Percentiles rank a stretch among this genome's conserved stretches.
phyloP scores from a whole-genome alignment of 2,113 vertebrate species.

The Leiothrix lutea region DNA sequence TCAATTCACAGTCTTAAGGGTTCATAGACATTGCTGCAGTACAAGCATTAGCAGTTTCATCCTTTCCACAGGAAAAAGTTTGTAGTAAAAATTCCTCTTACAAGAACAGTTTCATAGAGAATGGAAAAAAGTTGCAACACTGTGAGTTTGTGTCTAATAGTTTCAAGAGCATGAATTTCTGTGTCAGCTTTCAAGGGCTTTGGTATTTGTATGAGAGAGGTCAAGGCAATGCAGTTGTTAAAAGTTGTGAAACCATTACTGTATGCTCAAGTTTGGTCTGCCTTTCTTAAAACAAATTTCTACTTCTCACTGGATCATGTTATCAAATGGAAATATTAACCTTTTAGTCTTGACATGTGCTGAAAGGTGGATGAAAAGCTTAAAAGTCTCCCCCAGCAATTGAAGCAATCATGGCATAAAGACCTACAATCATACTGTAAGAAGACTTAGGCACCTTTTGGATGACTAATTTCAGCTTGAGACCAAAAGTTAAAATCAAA shows the following conservation, averaged over 20 bases:
- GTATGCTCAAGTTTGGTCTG: neutral
- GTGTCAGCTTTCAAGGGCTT: neutral
- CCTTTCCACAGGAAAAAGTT: neutral
- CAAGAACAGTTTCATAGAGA: neutral
- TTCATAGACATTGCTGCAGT: neutral
- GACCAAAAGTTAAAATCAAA: neutral
- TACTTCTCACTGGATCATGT: neutral
- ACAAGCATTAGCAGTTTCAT: neutral
- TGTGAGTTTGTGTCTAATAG: neutral
- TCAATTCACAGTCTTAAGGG: neutral
- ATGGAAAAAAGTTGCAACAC: neutral
- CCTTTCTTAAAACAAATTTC: neutral
- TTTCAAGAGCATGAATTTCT: neutral
- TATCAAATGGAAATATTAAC: neutral
- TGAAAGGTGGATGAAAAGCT: neutral
- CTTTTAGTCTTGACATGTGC: neutral
- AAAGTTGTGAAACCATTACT: neutral
- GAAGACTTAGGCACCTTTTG: neutral
- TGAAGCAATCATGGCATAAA: neutral
- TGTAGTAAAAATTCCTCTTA: neutral
- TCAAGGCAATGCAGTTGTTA: neutral
- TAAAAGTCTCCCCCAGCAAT: neutral
- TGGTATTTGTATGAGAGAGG: neutral
- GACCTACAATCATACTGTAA: neutral
- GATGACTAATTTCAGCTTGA: neutral